Conservation (phyloP, 1,140 invertebrate species). For the Bombyx mandarina region DNA sequence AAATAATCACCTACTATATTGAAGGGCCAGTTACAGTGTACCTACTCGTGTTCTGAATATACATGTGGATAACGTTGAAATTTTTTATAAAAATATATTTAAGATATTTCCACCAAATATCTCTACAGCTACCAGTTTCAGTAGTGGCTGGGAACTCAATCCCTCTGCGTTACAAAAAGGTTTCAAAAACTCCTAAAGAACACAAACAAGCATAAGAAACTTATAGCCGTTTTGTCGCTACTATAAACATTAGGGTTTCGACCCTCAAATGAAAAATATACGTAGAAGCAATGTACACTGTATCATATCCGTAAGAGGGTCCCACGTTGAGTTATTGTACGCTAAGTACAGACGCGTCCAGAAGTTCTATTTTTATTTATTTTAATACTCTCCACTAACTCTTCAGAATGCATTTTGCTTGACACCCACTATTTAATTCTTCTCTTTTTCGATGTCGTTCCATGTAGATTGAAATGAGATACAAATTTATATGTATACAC, state of each 20-base stretch:
- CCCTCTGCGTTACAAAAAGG: too few relatives aligned
- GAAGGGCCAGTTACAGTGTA: too few relatives aligned
- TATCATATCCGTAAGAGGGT: slow-evolving; percentile 39
- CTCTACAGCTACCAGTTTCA: background rate
- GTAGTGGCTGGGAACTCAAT: too few relatives aligned
- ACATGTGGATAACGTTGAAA: too few relatives aligned
- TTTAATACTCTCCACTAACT: background rate
- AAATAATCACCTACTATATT: too few relatives aligned
- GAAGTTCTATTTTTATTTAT: slow-evolving; percentile 8
- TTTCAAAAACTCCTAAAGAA: too few relatives aligned
- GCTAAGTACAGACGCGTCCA: slow-evolving; percentile 23
- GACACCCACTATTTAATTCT: too few relatives aligned
- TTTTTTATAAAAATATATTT: too few relatives aligned
- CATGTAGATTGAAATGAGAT: too few relatives aligned
- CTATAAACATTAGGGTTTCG: slow-evolving; percentile 1
- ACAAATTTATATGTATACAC: too few relatives aligned
- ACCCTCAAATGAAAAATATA: slow-evolving; percentile 31
- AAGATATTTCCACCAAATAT: background rate
- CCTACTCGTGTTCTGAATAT: too few relatives aligned
- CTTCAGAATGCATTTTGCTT: background rate
- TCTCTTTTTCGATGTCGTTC: too few relatives aligned
- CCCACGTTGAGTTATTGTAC: slow-evolving; percentile 35
- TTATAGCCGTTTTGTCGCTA: slow-evolving; percentile 1
- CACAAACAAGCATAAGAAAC: background rate
- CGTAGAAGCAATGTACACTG: slow-evolving; percentile 29